Evolutionary conservation across 2,888 invertebrate genomes (phyloP).

Genomic region (Caenorhabditis becei): DNA sequence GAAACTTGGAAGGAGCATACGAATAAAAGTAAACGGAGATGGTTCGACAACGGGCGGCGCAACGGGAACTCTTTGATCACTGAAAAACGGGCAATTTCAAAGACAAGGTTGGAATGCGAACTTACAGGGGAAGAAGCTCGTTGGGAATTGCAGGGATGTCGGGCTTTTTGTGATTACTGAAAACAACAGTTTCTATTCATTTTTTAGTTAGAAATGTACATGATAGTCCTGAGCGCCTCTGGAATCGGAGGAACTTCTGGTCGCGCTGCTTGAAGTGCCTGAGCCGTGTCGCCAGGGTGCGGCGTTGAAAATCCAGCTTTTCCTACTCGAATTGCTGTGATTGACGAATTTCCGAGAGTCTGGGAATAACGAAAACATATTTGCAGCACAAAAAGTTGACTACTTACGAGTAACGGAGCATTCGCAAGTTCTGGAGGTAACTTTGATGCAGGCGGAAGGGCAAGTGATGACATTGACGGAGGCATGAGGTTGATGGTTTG

Average conservation of each 20-base stretch:
- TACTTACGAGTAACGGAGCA: background rate
- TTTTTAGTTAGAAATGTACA: background rate
- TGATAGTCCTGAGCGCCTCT: conserved; percentile 8
- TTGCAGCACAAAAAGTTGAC: background rate
- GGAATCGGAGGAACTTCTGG: conserved; percentile 40
- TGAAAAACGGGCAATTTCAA: background rate
- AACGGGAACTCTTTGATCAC: background rate
- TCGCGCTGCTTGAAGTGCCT: background rate
- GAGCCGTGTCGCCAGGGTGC: conserved; percentile 30
- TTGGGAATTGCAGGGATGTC: conserved; percentile 36
- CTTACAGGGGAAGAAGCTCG: conserved; percentile 46
- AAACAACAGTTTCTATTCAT: conserved; percentile 2
- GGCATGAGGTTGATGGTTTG: background rate
- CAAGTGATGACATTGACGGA: background rate
- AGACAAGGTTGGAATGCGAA: background rate
- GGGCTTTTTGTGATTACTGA: conserved; percentile 14
- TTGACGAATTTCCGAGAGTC: background rate
- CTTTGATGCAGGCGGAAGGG: background rate
- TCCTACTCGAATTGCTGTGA: conserved; percentile 13
- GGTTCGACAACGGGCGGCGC: background rate
- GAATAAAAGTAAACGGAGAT: conserved; percentile 3
- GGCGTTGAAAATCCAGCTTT: conserved; percentile 48
- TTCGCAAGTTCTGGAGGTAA: background rate
- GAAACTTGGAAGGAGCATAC: background rate
- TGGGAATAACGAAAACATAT: background rate